Evolutionary conservation across 2,888 invertebrate genomes (phyloP).

Genomic region (Agonopterix subpropinquella): DNA sequence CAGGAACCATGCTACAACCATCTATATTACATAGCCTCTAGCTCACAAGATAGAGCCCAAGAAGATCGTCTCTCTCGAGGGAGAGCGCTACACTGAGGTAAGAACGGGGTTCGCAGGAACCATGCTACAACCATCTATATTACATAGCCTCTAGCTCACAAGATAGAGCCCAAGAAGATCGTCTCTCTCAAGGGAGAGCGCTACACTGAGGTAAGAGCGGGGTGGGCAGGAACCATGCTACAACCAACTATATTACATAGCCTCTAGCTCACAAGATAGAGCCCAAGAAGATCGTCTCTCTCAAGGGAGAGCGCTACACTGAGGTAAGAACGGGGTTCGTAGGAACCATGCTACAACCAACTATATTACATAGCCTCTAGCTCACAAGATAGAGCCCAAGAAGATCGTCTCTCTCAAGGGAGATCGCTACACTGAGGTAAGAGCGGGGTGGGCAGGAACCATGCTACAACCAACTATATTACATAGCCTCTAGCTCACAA

Average conservation of each 20-base stretch:
- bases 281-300: conserved; percentile 95
- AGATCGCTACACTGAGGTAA: conserved; percentile 91
- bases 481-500: conserved; percentile 32
- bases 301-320: conserved; percentile 95
- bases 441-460: conserved; percentile 1
- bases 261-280: conserved; percentile 66
- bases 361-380: too few species aligned
- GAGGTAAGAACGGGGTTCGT: conserved; percentile 68
- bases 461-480: too few species aligned
- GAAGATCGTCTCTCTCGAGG: conserved; percentile 95
- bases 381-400: conserved; percentile 82
- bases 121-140: too few species aligned
- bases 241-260: too few species aligned
- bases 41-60: too few species aligned
- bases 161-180: conserved; percentile 86
- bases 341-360: too few species aligned
- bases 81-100: conserved; percentile 93
- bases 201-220: conserved; percentile 83
- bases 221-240: too few species aligned
- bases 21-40: too few species aligned
- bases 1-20: too few species aligned
- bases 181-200: conserved; percentile 96
- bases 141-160: conserved; percentile 47
- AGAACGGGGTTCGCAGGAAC: conserved; percentile 1
- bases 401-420: conserved; percentile 97